Conservation (phyloP, 2,797 vertebrate genomes). For the Danio albolineatus region DNA sequence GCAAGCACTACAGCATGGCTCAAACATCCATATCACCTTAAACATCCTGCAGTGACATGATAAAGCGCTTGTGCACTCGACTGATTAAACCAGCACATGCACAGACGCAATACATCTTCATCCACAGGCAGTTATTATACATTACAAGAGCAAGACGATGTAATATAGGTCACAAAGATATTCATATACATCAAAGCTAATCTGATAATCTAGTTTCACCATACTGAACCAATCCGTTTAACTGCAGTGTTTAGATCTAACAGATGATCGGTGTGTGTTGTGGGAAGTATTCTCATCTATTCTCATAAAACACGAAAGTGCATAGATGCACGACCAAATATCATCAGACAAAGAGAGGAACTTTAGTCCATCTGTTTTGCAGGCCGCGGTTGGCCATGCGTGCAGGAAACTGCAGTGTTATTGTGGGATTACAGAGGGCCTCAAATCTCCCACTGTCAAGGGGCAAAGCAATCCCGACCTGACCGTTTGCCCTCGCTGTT, state of each 20-base stretch:
- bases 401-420: conserved; percentile 67
- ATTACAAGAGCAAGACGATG: neutral
- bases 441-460: conserved; percentile 68
- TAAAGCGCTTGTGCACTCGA: conserved; percentile 1
- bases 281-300: neutral
- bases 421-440: conserved; percentile 72
- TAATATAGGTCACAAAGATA: conserved; percentile 28
- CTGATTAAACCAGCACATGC: conserved; percentile 27
- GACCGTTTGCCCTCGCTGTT: conserved; percentile 46
- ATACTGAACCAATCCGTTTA: conserved; percentile 12
- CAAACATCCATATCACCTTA: conserved; percentile 20
- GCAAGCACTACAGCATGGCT: conserved; percentile 14
- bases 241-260: conserved; percentile 15
- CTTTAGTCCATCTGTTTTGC: conserved; percentile 77
- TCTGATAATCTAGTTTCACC: conserved; percentile 12
- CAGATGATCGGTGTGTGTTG: neutral
- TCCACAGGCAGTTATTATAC: neutral
- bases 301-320: conserved; percentile 42
- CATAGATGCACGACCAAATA: conserved; percentile 42
- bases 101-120: neutral
- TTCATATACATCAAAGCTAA: conserved; percentile 34
- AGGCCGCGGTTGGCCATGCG: conserved; percentile 69
- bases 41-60: conserved; percentile 29
- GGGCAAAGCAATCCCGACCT: conserved; percentile 58
- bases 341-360: conserved; percentile 74